These are phyloP conservation scores for Epistrophe grossulariae DNA, from an alignment of 2,888 invertebrate species.

Conservation along the genomic window DNA sequence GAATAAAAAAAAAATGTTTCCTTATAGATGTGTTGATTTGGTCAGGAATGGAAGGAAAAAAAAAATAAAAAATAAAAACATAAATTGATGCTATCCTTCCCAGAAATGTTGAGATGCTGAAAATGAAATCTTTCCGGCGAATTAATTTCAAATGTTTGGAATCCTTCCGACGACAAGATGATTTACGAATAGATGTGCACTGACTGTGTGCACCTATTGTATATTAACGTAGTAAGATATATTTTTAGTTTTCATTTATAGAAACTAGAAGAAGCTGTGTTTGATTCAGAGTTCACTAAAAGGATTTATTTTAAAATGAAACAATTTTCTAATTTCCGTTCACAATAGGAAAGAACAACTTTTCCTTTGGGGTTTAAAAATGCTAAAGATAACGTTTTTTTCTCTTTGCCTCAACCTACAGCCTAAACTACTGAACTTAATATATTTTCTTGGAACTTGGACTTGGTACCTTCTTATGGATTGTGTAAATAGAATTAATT, in stretches of 20 bases:
- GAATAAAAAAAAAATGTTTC: conserved; percentile 16
- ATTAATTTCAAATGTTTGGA: conserved; percentile 45
- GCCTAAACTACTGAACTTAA: no score
- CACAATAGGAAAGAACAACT: neutral
- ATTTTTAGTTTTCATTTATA: neutral
- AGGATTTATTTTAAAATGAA: neutral
- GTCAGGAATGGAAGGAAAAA: conserved; percentile 26
- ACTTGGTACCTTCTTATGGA: no score
- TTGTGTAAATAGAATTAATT: no score
- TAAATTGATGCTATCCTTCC: conserved; percentile 13
- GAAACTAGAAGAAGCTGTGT: neutral
- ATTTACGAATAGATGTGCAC: neutral
- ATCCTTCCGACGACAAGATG: conserved; percentile 1
- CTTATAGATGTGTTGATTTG: conserved; percentile 46
- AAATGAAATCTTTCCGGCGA: conserved; percentile 34
- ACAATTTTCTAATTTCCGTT: neutral
- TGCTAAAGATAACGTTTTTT: neutral
- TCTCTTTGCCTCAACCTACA: no score
- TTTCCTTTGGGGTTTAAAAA: neutral
- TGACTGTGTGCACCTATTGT: neutral
- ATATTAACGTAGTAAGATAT: neutral
- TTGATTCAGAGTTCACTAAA: neutral
- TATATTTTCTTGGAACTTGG: no score
- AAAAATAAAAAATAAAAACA: conserved; percentile 1
- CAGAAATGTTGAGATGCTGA: conserved; percentile 10